Conservation (phyloP, 2,797 vertebrate genomes). For the Hippocampus kuda region DNA sequence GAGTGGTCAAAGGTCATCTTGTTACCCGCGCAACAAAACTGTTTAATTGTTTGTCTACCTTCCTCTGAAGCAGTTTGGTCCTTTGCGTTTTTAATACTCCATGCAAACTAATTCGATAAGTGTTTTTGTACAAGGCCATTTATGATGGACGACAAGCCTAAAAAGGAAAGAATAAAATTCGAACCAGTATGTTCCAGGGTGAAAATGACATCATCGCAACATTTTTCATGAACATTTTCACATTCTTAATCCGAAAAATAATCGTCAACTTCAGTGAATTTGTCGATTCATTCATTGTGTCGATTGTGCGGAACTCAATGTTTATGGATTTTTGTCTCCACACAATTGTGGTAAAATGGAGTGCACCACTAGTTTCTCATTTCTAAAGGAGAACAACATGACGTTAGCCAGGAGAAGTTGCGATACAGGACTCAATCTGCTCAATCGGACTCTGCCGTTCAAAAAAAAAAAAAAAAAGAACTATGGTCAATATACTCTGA, state of each 20-base stretch:
- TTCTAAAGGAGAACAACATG: not conserved
- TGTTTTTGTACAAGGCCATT: not conserved
- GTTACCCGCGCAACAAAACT: not conserved
- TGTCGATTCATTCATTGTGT: not conserved
- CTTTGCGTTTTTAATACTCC: not conserved
- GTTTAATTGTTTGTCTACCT: conserved; percentile 5
- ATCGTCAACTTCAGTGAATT: not conserved
- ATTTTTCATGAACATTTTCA: not conserved
- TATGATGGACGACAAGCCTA: not conserved
- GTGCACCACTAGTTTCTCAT: not conserved
- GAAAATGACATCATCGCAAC: not conserved
- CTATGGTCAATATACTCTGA: not conserved
- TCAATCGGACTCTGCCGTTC: too few species aligned
- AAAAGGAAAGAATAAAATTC: not conserved
- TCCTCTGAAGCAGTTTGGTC: not conserved
- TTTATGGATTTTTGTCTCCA: not conserved
- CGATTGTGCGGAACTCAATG: not conserved
- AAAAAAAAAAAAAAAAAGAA: too few species aligned
- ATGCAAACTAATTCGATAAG: not conserved
- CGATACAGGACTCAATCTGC: too few species aligned
- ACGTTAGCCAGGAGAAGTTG: not conserved
- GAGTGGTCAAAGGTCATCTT: conserved; percentile 10
- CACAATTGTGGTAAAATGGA: not conserved
- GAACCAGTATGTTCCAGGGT: not conserved
- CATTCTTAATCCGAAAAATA: not conserved